Evolutionary conservation across 2,888 invertebrate species (phyloP).

Genomic region (Gortyna flavago): DNA sequence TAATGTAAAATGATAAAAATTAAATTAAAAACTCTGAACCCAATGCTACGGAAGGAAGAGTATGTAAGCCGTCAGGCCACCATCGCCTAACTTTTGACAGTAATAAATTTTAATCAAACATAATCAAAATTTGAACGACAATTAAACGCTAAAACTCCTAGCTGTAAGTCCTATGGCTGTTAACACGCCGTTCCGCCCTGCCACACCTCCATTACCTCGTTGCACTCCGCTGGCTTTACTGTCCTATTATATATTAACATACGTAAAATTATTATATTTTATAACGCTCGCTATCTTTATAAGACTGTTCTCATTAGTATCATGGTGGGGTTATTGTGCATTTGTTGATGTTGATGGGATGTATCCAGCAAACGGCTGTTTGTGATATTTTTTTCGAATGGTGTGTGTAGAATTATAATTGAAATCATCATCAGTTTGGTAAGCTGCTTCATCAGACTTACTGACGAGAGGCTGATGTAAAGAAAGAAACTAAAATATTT

Average conservation of each 20-base stretch:
- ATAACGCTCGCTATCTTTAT: slow-evolving; percentile 62
- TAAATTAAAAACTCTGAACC: not conserved
- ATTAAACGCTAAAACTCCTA: slow-evolving; percentile 55
- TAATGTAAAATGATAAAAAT: not conserved
- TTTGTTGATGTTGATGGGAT: slow-evolving; percentile 22
- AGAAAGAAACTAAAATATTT: no score
- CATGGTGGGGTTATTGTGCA: slow-evolving; percentile 50
- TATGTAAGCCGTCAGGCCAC: not conserved
- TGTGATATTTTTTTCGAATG: not conserved
- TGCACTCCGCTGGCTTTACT: slow-evolving; percentile 83
- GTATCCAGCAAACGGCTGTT: not conserved
- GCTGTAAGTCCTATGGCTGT: slow-evolving; percentile 70
- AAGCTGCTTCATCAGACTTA: not conserved
- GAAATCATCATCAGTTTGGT: not conserved
- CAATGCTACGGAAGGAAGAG: not conserved
- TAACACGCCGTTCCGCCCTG: slow-evolving; percentile 81
- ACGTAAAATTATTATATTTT: slow-evolving; percentile 69
- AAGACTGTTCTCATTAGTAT: slow-evolving; percentile 62
- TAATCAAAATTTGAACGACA: slow-evolving; percentile 41
- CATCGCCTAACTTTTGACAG: not conserved
- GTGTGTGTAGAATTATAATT: not conserved
- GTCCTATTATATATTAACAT: slow-evolving; percentile 85
- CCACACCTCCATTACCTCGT: slow-evolving; percentile 81
- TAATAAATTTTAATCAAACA: slow-evolving; percentile 30
- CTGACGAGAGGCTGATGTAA: not conserved